These are phyloP conservation scores for Cactoblastis cactorum DNA, from an alignment of 2,888 invertebrate species.

Conservation along the genomic window DNA sequence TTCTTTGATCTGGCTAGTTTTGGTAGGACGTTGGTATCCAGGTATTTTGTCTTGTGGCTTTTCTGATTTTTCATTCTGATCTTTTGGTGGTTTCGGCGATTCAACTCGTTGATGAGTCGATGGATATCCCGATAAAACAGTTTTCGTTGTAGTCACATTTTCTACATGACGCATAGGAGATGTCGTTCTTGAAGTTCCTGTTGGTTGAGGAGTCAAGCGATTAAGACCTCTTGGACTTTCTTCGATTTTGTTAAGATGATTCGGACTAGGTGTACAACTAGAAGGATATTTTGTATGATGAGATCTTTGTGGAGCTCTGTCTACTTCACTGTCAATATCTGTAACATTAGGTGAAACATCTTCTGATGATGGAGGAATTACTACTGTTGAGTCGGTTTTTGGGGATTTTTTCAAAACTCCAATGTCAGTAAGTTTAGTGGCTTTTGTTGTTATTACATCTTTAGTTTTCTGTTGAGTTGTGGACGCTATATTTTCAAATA, in stretches of 20 bases:
- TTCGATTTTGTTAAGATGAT: constrained; percentile 25
- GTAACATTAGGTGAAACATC: constrained; percentile 36
- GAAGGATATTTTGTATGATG: constrained; percentile 30
- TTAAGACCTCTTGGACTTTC: constrained; percentile 43
- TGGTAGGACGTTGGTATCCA: constrained; percentile 58
- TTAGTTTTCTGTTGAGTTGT: constrained; percentile 47
- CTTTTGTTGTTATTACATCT: constrained; percentile 37
- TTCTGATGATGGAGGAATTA: constrained; percentile 41
- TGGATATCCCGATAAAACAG: constrained; percentile 38
- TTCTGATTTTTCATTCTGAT: constrained; percentile 33
- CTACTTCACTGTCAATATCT: constrained; percentile 41
- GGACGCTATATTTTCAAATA: constrained; percentile 83
- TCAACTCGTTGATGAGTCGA: constrained; percentile 41
- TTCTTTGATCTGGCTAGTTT: constrained; percentile 61
- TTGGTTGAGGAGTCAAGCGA: constrained; percentile 38
- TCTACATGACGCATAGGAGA: constrained; percentile 48
- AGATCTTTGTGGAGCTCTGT: constrained; percentile 23
- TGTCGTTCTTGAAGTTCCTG: constrained; percentile 43
- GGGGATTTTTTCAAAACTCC: constrained; percentile 60
- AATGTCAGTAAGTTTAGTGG: constrained; percentile 71
- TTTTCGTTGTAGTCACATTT: constrained; percentile 38
- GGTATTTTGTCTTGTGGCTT: constrained; percentile 46
- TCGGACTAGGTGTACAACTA: constrained; percentile 30
- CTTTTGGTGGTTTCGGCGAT: constrained; percentile 33
- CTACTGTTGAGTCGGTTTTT: constrained; percentile 43